Percentiles rank a stretch among this genome's conserved stretches.
These are phyloP conservation scores for Acromyrmex heyeri DNA, from an alignment of 1,140 invertebrate species.

Conservation along the genomic window DNA sequence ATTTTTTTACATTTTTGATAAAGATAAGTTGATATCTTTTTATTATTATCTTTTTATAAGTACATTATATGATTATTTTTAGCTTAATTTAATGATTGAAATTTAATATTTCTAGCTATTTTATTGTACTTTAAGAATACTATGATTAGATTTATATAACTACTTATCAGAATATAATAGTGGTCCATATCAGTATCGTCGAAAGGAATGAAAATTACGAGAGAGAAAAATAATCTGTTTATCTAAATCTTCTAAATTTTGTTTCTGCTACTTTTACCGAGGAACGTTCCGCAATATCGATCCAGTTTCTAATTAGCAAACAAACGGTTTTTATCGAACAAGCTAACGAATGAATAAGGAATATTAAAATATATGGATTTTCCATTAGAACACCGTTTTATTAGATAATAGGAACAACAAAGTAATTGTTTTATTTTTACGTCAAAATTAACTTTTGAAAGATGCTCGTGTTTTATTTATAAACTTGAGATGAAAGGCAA, in stretches of 20 bases:
- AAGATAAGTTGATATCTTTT: background rate
- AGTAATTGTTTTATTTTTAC: background rate
- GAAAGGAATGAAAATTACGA: constrained; percentile 36
- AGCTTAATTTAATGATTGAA: constrained; percentile 36
- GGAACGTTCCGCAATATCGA: constrained; percentile 6
- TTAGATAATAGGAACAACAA: no score
- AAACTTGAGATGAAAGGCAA: background rate
- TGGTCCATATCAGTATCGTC: constrained; percentile 27
- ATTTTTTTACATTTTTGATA: background rate
- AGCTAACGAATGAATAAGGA: background rate
- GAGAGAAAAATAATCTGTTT: background rate
- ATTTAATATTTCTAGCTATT: constrained; percentile 37
- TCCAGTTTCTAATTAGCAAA: background rate
- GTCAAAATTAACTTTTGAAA: background rate
- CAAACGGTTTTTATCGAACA: background rate
- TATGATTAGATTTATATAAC: constrained; percentile 23
- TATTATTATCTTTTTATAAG: background rate
- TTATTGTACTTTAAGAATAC: background rate
- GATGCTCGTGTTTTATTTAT: background rate
- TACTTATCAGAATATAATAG: constrained; percentile 65
- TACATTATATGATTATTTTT: background rate
- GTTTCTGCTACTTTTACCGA: background rate
- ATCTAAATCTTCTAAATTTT: constrained; percentile 10
- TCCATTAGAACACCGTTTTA: background rate
- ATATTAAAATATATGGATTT: background rate